A percentile compares a stretch with the other conserved stretches of the same genome.
phyloP scores from a whole-genome alignment of 2,888 invertebrate species.

The Tipula helvola region DNA sequence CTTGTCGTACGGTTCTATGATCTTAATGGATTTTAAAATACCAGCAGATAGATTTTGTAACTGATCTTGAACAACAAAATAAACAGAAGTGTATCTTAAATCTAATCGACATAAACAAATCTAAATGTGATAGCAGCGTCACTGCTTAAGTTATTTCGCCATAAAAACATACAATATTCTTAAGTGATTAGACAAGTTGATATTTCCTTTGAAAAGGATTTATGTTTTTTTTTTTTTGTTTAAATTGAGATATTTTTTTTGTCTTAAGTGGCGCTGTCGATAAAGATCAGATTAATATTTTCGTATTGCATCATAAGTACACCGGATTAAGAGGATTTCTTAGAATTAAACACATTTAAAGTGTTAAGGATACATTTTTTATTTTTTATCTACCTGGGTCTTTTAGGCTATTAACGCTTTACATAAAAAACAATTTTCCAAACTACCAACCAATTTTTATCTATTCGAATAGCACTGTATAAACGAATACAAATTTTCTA shows the following conservation, averaged over 20 bases:
- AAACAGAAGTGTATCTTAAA: not conserved
- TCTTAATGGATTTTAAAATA: not conserved
- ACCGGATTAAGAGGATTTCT: not conserved
- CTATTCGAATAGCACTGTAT: not conserved
- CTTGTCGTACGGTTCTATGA: not conserved
- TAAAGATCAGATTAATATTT: not conserved
- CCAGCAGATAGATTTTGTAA: not conserved
- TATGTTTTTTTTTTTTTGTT: not conserved
- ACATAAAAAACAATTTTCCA: not conserved
- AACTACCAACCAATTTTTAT: not conserved
- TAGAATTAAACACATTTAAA: not conserved
- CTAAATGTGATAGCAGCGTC: not conserved
- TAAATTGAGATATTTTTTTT: not conserved
- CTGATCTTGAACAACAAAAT: not conserved
- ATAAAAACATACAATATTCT: not conserved
- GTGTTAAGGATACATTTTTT: not conserved
- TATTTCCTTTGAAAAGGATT: not conserved
- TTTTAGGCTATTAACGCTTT: not conserved
- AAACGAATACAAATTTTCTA: slow-evolving; percentile 6
- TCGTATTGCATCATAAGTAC: not conserved
- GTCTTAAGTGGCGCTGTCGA: not conserved
- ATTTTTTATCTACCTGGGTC: not conserved
- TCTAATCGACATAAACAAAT: not conserved
- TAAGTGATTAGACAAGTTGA: not conserved
- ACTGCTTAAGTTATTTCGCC: not conserved